These are phyloP conservation scores for Zeugodacus cucurbitae DNA, from an alignment of 1,140 invertebrate species.

Conservation along the genomic window DNA sequence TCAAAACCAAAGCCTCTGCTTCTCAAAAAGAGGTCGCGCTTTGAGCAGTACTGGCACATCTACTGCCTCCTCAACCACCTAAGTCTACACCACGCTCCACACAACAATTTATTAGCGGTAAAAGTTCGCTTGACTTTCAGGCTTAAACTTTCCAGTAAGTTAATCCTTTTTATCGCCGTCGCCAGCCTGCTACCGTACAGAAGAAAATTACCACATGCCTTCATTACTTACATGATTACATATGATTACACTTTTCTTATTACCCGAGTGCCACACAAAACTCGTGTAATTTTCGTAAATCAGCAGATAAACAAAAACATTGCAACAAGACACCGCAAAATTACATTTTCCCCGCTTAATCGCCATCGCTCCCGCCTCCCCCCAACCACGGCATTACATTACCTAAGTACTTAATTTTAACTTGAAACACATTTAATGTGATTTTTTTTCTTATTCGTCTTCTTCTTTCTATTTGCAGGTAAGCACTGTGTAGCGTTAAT, in stretches of 20 bases:
- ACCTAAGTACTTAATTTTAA: slow-evolving; percentile 19
- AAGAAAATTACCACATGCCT: slow-evolving; percentile 8
- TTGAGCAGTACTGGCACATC: too few species aligned
- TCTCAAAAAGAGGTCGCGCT: too few species aligned
- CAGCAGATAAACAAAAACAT: slow-evolving; percentile 30
- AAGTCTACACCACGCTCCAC: not conserved
- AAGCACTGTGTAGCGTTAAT: slow-evolving; percentile 1
- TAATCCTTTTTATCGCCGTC: slow-evolving; percentile 20
- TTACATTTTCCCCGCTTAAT: not conserved
- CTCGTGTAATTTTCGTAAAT: slow-evolving; percentile 34
- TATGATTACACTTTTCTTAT: slow-evolving; percentile 27
- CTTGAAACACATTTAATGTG: slow-evolving; percentile 17
- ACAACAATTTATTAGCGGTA: not conserved
- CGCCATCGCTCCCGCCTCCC: too few species aligned
- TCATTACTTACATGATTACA: slow-evolving; percentile 32
- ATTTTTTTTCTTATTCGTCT: not conserved
- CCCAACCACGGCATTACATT: not conserved
- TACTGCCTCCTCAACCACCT: too few species aligned
- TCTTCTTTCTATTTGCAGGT: not conserved
- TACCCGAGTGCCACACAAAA: slow-evolving; percentile 22
- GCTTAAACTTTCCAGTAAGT: not conserved
- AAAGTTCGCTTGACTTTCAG: not conserved
- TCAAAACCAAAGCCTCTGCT: too few species aligned
- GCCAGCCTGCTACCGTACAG: not conserved
- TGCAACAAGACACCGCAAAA: slow-evolving; percentile 16